phyloP scores from a whole-genome alignment of 2,797 vertebrate genomes.

The Bradypus variegatus region DNA sequence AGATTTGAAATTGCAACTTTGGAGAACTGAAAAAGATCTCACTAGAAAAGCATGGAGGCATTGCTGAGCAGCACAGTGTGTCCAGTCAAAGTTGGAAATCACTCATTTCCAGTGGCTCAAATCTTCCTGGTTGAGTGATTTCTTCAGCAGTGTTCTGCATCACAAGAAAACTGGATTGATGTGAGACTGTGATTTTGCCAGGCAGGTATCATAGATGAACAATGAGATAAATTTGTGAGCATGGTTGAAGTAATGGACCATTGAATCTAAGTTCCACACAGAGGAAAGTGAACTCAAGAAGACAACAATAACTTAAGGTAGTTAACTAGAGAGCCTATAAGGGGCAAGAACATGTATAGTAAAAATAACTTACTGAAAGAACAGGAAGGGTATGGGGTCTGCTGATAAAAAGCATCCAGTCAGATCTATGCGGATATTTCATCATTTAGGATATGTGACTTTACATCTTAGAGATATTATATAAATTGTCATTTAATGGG shows the following conservation, averaged over 20 bases:
- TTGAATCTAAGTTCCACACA: not conserved
- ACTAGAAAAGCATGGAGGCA: not conserved
- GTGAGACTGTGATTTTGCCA: not conserved
- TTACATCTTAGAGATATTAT: not conserved
- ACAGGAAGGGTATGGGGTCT: not conserved
- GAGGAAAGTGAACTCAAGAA: not conserved
- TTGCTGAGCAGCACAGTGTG: not conserved
- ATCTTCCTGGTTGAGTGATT: not conserved
- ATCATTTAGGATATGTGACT: not conserved
- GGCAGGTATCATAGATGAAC: not conserved
- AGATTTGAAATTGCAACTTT: not conserved
- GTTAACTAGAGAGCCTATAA: not conserved
- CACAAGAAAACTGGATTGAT: not conserved
- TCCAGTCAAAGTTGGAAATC: not conserved
- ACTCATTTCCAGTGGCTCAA: not conserved
- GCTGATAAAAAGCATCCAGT: not conserved
- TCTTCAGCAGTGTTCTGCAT: not conserved
- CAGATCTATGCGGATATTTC: not conserved
- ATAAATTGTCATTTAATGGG: not conserved
- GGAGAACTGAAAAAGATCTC: not conserved
- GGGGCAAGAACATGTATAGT: not conserved
- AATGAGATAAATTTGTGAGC: not conserved
- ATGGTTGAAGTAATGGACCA: not conserved
- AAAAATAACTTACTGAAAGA: not conserved
- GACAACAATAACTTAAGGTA: not conserved